phyloP scores from a whole-genome alignment of 2,888 invertebrate species.

The Plagodis pulveraria region DNA sequence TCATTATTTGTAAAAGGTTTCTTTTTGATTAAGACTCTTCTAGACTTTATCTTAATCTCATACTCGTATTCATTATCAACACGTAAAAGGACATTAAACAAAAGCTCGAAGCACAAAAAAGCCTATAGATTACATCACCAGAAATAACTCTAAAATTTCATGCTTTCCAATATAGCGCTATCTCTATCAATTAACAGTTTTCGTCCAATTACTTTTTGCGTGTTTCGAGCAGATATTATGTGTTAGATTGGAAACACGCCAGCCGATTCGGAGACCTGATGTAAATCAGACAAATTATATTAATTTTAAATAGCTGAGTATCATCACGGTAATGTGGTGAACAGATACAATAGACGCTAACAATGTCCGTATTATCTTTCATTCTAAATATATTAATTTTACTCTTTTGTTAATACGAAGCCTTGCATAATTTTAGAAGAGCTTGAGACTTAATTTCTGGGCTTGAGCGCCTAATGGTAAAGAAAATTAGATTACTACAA shows the following conservation, averaged over 20 bases:
- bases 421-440: no score
- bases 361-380: no score
- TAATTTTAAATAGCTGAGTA: not conserved
- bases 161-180: slow-evolving; percentile 55
- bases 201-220: slow-evolving; percentile 61
- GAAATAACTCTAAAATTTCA: slow-evolving; percentile 48
- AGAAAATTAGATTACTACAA: no score
- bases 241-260: slow-evolving; percentile 39
- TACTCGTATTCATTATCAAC: slow-evolving; percentile 11
- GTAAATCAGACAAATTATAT: slow-evolving; percentile 19
- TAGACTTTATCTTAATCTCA: slow-evolving; percentile 10
- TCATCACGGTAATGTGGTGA: no score
- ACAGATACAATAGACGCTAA: no score
- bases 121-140: slow-evolving; percentile 37
- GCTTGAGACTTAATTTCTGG: no score
- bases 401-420: no score
- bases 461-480: no score
- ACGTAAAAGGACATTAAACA: slow-evolving; percentile 11
- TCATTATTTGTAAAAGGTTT: not conserved
- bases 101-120: not conserved
- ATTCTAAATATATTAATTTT: no score
- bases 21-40: no score
- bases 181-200: slow-evolving; percentile 52
- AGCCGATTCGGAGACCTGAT: slow-evolving; percentile 38
- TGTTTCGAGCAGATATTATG: slow-evolving; percentile 47